Base-by-base conservation (phyloP, 2,113 vertebrate species). In the Hippocampus mohnikei region DNA sequence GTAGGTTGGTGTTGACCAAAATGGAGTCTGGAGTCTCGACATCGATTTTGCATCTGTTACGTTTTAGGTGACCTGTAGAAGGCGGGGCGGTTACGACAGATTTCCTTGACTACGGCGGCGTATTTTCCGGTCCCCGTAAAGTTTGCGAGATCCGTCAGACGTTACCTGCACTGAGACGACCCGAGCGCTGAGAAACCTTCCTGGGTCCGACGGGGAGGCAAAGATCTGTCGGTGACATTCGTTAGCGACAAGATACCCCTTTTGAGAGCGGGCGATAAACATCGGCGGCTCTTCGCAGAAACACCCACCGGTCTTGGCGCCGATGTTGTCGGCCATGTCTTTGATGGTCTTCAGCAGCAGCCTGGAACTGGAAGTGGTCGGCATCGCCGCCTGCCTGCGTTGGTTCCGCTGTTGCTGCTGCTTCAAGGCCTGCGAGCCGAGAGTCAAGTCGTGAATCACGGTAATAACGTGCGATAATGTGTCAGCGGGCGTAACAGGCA, bases 1-100 rank as follows among this genome's bases (percentile, higher is more conserved):
- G 89, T 68, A 98, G 91, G 89, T 98, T 99, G 41, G 97, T 99
- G 91, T 99, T 99, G 66, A 98, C 97, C 63, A 99, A 89, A 87
- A 99, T 99, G 67, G 97, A 99, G 85, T 99, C 97, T 0, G 97
- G 97, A 0, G 97, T 99, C 87, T 99, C 97, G 79, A 98, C 97
- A 7, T 99, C 97, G 27, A 99, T 99, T 69, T 96, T 95, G 68
- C 94, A 95, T 83, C 92, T 95, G 0, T 93, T 90, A 5, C 95
- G 92, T 90, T 95, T 97, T 86, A 99, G 91, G 72, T 98, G 97
- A 65, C 96, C 97, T 99, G 91, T 2, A 72, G 29, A 33, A 33
- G 29, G 29, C 29, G 0, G 29, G 4, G 29, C 3, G 29, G 29
- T 62, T 18, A 15, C 5, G 20, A 62, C 27, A 62, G 29, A 27